Evolutionary conservation across 2,888 invertebrate species (phyloP).

Genomic region (Galeopsomyia nigrocyanea): DNA sequence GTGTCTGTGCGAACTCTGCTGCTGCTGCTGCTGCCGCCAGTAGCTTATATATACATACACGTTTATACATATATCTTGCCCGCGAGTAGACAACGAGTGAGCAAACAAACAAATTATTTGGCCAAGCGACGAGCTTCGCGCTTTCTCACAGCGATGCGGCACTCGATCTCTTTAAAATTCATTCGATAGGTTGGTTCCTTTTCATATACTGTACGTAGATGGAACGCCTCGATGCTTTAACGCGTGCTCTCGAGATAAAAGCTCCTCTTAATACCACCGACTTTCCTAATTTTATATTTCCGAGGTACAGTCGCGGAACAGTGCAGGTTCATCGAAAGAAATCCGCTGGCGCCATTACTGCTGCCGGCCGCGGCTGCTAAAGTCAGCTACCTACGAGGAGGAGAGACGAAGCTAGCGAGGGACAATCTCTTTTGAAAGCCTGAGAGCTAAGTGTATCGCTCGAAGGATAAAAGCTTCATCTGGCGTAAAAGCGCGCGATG

Average conservation of each 20-base stretch:
- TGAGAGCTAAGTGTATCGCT: slow-evolving; percentile 4
- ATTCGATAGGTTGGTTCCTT: not conserved
- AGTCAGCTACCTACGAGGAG: slow-evolving; percentile 19
- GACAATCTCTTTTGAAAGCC: slow-evolving; percentile 31
- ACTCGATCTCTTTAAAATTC: not conserved
- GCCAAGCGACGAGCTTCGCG: too few species aligned
- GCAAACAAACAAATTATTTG: too few species aligned
- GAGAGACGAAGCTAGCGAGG: slow-evolving; percentile 11
- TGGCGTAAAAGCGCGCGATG: slow-evolving; percentile 22
- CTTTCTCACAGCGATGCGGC: too few species aligned
- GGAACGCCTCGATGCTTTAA: not conserved
- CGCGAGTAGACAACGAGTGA: too few species aligned
- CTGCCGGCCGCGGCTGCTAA: slow-evolving; percentile 9
- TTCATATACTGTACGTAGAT: not conserved
- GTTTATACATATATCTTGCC: too few species aligned
- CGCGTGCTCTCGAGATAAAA: slow-evolving; percentile 15
- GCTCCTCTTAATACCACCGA: not conserved
- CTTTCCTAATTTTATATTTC: slow-evolving; percentile 2
- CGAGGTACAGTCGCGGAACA: not conserved
- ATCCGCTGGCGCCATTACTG: not conserved
- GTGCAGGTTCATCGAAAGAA: slow-evolving; percentile 20
- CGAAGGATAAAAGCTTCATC: slow-evolving; percentile 15
- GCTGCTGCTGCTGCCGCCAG: too few species aligned
- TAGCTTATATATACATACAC: too few species aligned
- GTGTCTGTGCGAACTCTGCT: too few species aligned